Evolutionary conservation across 2,888 invertebrate genomes (phyloP).

Genomic region (Polydesmus complanatus): DNA sequence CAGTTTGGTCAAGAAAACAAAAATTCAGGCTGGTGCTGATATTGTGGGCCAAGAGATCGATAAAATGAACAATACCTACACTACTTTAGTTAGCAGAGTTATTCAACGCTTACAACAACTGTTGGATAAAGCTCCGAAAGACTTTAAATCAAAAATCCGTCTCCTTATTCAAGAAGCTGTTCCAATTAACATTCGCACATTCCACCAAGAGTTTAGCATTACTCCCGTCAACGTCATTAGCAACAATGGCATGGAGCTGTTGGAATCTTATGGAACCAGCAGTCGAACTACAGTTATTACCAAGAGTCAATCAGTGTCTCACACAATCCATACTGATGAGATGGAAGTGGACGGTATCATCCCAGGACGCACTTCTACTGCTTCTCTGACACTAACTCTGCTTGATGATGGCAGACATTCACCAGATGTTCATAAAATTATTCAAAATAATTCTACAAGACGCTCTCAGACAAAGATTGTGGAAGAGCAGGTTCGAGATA

Average conservation of each 20-base stretch:
- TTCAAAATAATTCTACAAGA: slow-evolving; percentile 7
- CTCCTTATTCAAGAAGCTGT: slow-evolving; percentile 13
- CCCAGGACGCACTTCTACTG: slow-evolving; percentile 11
- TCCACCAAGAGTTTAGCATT: slow-evolving; percentile 69
- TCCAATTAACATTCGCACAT: slow-evolving; percentile 38
- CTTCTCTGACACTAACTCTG: slow-evolving; percentile 19
- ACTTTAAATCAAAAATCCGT: slow-evolving; percentile 38
- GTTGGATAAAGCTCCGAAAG: slow-evolving; percentile 14
- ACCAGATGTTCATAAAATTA: slow-evolving; percentile 5
- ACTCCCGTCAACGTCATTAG: slow-evolving; percentile 27
- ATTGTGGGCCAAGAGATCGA: slow-evolving; percentile 62
- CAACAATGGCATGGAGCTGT: slow-evolving; percentile 11
- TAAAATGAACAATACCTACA: slow-evolving; percentile 62
- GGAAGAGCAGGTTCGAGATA: slow-evolving; percentile 11
- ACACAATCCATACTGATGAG: slow-evolving; percentile 11
- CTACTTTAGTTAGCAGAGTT: slow-evolving; percentile 37
- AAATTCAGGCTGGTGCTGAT: slow-evolving; percentile 47
- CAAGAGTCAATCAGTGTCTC: slow-evolving; percentile 10
- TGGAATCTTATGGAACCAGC: slow-evolving; percentile 15
- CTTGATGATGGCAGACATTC: slow-evolving; percentile 16
- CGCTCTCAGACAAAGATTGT: background rate
- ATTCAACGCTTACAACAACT: slow-evolving; percentile 48
- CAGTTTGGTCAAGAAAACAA: slow-evolving; percentile 29
- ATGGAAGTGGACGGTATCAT: slow-evolving; percentile 17
- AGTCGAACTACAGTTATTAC: slow-evolving; percentile 9